phyloP scores from a whole-genome alignment of 2,888 invertebrate genomes.

The Xanthia icteritia region DNA sequence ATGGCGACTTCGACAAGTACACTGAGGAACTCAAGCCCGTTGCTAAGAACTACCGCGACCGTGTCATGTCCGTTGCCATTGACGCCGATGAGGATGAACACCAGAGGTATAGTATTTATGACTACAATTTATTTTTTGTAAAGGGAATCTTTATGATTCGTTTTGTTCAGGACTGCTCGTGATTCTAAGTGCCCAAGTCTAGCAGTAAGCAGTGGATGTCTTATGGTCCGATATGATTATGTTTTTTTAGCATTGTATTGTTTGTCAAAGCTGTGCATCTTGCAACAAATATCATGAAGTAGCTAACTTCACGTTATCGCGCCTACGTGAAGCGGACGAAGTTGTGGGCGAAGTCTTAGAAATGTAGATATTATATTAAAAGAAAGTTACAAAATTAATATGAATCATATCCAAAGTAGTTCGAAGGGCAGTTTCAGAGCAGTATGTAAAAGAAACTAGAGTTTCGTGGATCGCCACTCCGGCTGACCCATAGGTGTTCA shows the following conservation, averaged over 20 bases:
- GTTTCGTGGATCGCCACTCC: not conserved
- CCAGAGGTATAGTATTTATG: slow-evolving; percentile 87
- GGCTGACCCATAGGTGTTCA: not conserved
- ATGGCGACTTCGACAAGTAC: slow-evolving; percentile 95
- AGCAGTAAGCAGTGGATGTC: not conserved
- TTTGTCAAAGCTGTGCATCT: not conserved
- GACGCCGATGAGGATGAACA: slow-evolving; percentile 99
- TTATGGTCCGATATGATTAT: not conserved
- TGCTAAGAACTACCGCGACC: slow-evolving; percentile 97
- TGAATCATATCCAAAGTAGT: slow-evolving; percentile 1
- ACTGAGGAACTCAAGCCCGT: slow-evolving; percentile 94
- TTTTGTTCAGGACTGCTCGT: not conserved
- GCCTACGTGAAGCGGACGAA: not conserved
- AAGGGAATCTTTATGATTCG: not conserved
- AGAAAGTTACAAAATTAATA: not conserved
- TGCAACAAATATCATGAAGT: not conserved
- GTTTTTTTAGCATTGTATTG: too few relatives aligned
- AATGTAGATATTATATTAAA: not conserved
- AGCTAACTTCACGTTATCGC: not conserved
- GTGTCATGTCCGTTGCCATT: slow-evolving; percentile 98
- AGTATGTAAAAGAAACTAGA: not conserved
- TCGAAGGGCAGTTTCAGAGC: not conserved
- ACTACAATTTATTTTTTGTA: not conserved
- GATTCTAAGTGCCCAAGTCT: not conserved
- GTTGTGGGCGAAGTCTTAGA: not conserved